Conservation (phyloP, 2,888 invertebrate species). For the Aspidiotus rigidus region DNA sequence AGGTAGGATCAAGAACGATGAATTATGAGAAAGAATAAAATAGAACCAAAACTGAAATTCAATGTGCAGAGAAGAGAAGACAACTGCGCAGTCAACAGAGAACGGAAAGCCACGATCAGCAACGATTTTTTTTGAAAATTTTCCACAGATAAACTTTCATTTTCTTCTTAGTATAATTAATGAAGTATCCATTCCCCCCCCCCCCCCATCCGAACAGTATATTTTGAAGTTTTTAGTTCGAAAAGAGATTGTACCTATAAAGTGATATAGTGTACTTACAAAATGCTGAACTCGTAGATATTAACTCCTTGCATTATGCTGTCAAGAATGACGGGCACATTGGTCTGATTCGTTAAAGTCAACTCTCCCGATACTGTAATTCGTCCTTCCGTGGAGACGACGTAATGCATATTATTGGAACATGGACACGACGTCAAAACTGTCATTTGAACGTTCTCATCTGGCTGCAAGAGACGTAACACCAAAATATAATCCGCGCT, state of each 20-base stretch:
- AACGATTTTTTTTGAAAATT: too few relatives aligned
- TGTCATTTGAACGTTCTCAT: constrained; percentile 53
- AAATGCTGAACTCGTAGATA: constrained; percentile 48
- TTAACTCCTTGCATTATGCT: constrained; percentile 47
- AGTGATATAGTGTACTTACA: constrained; percentile 42
- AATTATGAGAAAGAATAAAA: too few relatives aligned
- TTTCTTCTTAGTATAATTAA: too few relatives aligned
- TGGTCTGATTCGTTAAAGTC: constrained; percentile 35
- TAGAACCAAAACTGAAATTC: too few relatives aligned
- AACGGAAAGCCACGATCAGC: too few relatives aligned
- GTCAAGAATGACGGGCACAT: constrained; percentile 36
- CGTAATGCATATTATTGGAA: constrained; percentile 53
- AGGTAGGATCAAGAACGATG: too few relatives aligned
- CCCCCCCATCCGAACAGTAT: background rate
- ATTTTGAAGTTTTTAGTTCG: background rate
- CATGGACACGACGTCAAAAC: constrained; percentile 60
- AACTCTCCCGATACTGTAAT: constrained; percentile 53
- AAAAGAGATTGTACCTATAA: background rate
- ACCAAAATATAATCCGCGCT: background rate
- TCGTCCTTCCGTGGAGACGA: constrained; percentile 56
- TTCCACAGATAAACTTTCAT: too few relatives aligned
- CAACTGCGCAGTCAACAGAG: too few relatives aligned
- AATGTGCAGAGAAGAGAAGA: too few relatives aligned
- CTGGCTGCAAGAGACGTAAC: constrained; percentile 47
- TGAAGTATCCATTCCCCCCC: too few relatives aligned